phyloP scores from a whole-genome alignment of 2,113 vertebrate genomes.

The Phalacrocorax brasilianus region DNA sequence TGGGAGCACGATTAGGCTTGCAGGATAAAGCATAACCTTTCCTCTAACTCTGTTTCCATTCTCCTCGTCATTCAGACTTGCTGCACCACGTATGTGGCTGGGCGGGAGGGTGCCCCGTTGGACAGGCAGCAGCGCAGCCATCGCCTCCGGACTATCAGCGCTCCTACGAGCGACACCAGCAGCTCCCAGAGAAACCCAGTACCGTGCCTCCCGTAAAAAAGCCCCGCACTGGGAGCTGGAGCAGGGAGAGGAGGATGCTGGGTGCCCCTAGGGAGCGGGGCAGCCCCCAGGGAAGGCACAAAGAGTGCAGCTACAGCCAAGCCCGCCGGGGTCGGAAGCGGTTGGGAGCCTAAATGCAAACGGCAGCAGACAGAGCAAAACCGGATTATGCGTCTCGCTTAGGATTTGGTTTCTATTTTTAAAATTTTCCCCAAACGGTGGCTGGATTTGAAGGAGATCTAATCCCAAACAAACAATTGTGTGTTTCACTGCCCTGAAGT shows the following conservation, averaged over 20 bases:
- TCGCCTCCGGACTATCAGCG: too few species aligned
- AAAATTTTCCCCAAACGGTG: neutral
- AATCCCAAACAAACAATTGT: neutral
- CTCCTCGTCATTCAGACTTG: accelerated
- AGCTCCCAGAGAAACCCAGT: neutral
- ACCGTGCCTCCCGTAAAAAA: accelerated
- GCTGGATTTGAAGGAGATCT: neutral
- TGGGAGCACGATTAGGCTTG: accelerated
- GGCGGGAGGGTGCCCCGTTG: accelerated
- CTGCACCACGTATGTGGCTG: accelerated
- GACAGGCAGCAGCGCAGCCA: neutral
- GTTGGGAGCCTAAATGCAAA: neutral
- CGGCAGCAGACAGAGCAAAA: neutral
- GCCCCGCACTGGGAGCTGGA: neutral
- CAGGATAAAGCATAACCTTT: neutral
- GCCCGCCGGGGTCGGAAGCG: accelerated
- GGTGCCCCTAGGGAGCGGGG: too few species aligned
- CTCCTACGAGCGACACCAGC: neutral
- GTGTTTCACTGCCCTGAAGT: neutral
- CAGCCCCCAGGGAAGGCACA: neutral
- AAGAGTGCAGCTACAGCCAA: neutral
- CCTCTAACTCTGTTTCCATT: neutral
- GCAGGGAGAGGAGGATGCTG: neutral
- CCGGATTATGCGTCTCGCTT: neutral
- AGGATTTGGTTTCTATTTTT: conserved; percentile 16